phyloP scores from a whole-genome alignment of 2,797 vertebrate species.

The Rhadinocentrus ornatus region DNA sequence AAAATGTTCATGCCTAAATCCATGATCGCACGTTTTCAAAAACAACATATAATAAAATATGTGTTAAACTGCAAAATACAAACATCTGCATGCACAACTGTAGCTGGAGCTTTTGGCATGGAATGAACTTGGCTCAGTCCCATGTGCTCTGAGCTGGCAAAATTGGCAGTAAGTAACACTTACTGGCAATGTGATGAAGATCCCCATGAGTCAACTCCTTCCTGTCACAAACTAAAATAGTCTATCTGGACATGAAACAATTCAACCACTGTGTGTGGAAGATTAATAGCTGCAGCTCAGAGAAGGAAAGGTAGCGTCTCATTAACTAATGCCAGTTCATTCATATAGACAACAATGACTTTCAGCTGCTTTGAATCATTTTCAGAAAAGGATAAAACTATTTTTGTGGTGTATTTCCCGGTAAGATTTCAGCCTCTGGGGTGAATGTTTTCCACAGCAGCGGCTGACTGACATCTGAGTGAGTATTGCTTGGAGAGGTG shows the following conservation, averaged over 20 bases:
- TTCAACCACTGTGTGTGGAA: no score
- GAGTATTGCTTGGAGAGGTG: not conserved
- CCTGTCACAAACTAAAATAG: slow-evolving; percentile 16
- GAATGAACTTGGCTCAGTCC: slow-evolving; percentile 6
- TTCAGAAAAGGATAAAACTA: not conserved
- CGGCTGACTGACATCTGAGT: not conserved
- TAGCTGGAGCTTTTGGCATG: not conserved
- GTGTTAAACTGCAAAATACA: not conserved
- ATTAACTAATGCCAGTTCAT: not conserved
- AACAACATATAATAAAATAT: not conserved
- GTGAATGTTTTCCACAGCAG: not conserved
- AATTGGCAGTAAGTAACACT: no score
- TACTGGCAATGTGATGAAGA: slow-evolving; percentile 9
- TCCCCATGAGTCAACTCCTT: slow-evolving; percentile 1
- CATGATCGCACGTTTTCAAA: not conserved
- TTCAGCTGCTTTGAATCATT: not conserved
- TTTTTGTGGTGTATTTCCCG: not conserved
- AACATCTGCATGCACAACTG: not conserved
- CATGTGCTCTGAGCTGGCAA: slow-evolving; percentile 1
- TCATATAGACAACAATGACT: not conserved
- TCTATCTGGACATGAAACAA: not conserved
- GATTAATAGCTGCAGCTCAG: not conserved
- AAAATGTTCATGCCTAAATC: not conserved
- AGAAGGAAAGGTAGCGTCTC: not conserved
- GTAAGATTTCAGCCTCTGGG: not conserved